A percentile compares a stretch with the other conserved stretches of the same genome.
These are phyloP conservation scores for Enoplolaimus lenunculus DNA, from an alignment of 2,888 invertebrate genomes.

Conservation along the genomic window DNA sequence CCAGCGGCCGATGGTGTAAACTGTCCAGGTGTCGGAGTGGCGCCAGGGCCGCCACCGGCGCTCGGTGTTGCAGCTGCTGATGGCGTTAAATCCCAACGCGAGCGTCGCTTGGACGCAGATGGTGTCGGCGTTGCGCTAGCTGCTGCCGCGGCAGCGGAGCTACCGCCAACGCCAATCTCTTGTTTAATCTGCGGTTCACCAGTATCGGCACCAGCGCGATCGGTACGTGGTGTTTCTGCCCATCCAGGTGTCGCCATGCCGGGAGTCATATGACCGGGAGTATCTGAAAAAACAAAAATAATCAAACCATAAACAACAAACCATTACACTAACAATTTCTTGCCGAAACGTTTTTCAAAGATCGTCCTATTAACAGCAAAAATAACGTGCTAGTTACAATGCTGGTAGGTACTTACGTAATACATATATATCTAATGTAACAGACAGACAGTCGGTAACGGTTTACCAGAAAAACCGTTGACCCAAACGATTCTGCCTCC, in stretches of 20 bases:
- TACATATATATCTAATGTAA: too few relatives aligned
- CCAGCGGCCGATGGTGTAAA: slow-evolving; percentile 43
- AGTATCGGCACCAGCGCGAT: slow-evolving; percentile 55
- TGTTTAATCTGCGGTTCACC: slow-evolving; percentile 4
- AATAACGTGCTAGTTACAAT: too few relatives aligned
- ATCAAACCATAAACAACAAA: slow-evolving; percentile 21
- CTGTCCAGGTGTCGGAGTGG: slow-evolving; percentile 53
- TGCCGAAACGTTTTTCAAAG: too few relatives aligned
- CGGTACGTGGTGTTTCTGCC: slow-evolving; percentile 96
- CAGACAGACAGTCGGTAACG: too few relatives aligned
- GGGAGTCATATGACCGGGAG: slow-evolving; percentile 60
- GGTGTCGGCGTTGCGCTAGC: slow-evolving; percentile 62
- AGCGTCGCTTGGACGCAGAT: slow-evolving; percentile 79
- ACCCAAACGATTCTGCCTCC: too few relatives aligned
- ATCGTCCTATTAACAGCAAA: too few relatives aligned
- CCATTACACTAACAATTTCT: too few relatives aligned
- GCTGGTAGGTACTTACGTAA: too few relatives aligned
- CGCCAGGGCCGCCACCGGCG: slow-evolving; percentile 31
- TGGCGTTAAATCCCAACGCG: slow-evolving; percentile 98
- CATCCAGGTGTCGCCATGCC: slow-evolving; percentile 59
- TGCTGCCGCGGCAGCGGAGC: too few relatives aligned
- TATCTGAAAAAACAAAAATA: slow-evolving; percentile 50
- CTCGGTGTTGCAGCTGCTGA: slow-evolving; percentile 46
- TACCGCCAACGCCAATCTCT: slow-evolving; percentile 20
- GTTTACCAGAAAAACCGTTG: too few relatives aligned